Conservation (phyloP, 1,140 invertebrate species). For the Penaeus japonicus region DNA sequence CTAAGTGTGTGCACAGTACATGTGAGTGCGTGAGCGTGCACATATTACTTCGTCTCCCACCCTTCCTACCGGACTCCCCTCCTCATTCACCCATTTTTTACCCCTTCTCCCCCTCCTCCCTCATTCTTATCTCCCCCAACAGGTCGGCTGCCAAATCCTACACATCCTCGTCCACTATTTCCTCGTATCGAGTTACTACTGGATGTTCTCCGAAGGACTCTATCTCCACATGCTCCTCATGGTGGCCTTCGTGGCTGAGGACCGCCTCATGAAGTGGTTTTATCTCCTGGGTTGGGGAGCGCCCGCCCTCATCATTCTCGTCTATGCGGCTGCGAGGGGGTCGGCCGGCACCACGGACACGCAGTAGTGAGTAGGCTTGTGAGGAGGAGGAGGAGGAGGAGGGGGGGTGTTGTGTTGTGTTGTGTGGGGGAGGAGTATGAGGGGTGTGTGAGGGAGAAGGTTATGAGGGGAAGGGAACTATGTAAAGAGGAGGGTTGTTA, state of each 20-base stretch:
- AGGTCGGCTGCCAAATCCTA: conserved; percentile 81
- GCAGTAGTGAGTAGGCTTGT: background rate
- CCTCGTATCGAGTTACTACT: conserved; percentile 90
- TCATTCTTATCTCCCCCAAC: conserved; percentile 46
- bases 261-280: conserved; percentile 62
- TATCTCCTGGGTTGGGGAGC: conserved; percentile 64
- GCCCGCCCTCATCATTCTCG: conserved; percentile 33
- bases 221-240: conserved; percentile 66
- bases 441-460: no score
- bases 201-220: conserved; percentile 86
- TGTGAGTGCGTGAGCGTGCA: no score
- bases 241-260: conserved; percentile 63
- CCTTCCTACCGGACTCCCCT: no score
- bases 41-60: no score
- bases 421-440: no score
- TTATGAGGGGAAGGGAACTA: no score
- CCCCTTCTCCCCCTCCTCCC: no score
- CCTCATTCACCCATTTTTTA: no score
- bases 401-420: background rate
- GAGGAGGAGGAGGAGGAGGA: background rate
- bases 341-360: background rate
- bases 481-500: no score
- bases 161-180: conserved; percentile 89
- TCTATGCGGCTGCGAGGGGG: conserved; percentile 46
- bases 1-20: no score